Conservation (phyloP, 2,113 vertebrate genomes). For the Thunnus maccoyii region DNA sequence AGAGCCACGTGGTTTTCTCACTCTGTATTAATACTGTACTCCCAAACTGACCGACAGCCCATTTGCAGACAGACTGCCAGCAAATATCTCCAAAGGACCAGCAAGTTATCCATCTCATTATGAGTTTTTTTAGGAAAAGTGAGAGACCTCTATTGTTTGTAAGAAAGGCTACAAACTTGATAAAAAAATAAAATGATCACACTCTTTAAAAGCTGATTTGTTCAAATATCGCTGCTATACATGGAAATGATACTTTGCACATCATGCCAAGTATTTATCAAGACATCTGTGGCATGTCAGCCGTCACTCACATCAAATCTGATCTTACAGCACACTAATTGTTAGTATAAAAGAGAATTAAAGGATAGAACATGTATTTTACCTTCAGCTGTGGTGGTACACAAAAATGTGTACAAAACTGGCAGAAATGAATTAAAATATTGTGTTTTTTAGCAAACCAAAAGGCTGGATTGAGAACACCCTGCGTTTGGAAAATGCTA, state of each 20-base stretch:
- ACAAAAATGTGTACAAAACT: constrained; percentile 78
- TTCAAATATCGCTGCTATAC: constrained; percentile 2
- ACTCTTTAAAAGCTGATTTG: constrained; percentile 18
- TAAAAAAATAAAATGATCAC: not conserved
- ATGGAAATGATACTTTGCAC: constrained; percentile 27
- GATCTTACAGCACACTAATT: constrained; percentile 9
- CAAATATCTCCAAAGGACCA: constrained; percentile 58
- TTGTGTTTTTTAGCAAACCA: constrained; percentile 69
- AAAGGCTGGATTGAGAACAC: constrained; percentile 82
- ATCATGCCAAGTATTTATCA: constrained; percentile 27
- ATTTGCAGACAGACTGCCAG: constrained; percentile 68
- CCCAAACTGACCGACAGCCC: constrained; percentile 75
- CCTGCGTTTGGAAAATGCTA: constrained; percentile 87
- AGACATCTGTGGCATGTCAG: constrained; percentile 20
- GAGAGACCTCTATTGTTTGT: constrained; percentile 59
- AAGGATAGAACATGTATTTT: constrained; percentile 61
- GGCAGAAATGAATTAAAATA: constrained; percentile 78
- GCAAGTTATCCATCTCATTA: constrained; percentile 66
- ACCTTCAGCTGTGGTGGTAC: constrained; percentile 79
- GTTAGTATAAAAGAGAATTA: constrained; percentile 59
- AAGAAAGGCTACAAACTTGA: not conserved
- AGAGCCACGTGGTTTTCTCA: constrained; percentile 74
- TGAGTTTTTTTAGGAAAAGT: constrained; percentile 21
- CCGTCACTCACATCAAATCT: constrained; percentile 28
- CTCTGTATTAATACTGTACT: constrained; percentile 78